Percentiles rank a stretch among this genome's conserved stretches.
These are phyloP conservation scores for Characodon lateralis DNA, from an alignment of 2,797 vertebrate species.

Conservation along the genomic window DNA sequence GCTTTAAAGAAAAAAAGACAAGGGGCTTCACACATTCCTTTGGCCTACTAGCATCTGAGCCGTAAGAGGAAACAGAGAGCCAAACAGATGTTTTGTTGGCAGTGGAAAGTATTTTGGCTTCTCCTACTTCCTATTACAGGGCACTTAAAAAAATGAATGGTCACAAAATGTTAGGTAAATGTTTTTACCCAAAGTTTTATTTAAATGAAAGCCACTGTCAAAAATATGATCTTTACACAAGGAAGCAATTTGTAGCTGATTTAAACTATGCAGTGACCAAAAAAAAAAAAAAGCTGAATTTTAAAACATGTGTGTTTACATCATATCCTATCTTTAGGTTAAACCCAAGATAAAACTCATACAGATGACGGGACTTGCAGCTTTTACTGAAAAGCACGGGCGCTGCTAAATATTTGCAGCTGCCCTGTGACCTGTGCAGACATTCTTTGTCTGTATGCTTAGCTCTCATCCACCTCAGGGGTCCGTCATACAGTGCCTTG, in stretches of 20 bases:
- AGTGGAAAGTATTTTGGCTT: slow-evolving; percentile 77
- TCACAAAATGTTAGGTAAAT: slow-evolving; percentile 6
- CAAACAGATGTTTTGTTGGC: slow-evolving; percentile 86
- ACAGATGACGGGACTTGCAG: slow-evolving; percentile 55
- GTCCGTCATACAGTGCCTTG: slow-evolving; percentile 26
- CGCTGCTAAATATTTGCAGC: slow-evolving; percentile 78
- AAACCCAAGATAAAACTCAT: slow-evolving; percentile 42
- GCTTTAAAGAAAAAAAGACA: slow-evolving; percentile 47
- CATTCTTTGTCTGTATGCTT: slow-evolving; percentile 60
- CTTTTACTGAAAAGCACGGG: slow-evolving; percentile 56
- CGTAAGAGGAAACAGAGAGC: slow-evolving; percentile 79
- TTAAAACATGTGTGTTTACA: slow-evolving; percentile 13
- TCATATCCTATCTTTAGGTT: slow-evolving; percentile 56
- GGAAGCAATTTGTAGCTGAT: slow-evolving; percentile 9
- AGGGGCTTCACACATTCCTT: slow-evolving; percentile 75
- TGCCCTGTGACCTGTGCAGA: slow-evolving; percentile 64
- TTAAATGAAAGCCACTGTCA: neutral
- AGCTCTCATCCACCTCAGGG: slow-evolving; percentile 55
- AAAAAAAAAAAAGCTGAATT: neutral
- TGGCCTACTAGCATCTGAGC: slow-evolving; percentile 69
- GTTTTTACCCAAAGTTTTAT: neutral
- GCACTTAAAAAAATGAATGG: slow-evolving; percentile 46
- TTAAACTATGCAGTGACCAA: slow-evolving; percentile 13
- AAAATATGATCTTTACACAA: neutral
- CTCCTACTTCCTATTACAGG: slow-evolving; percentile 65